Percentiles rank a stretch among this genome's conserved stretches.
phyloP scores from a whole-genome alignment of 2,888 invertebrate species.

The Perizoma flavofasciatum region DNA sequence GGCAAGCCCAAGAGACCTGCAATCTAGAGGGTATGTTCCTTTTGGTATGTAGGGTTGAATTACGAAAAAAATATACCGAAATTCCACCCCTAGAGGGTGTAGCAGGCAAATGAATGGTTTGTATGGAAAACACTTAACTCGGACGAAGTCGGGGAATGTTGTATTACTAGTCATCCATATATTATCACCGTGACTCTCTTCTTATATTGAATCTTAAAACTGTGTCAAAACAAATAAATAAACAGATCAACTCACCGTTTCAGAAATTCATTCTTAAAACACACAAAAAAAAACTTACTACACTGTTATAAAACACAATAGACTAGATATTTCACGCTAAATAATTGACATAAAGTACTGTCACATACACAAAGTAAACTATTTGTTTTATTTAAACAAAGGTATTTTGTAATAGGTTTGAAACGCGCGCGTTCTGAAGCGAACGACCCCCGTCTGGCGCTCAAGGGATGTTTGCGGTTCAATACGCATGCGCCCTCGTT shows the following conservation, averaged over 20 bases:
- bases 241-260: conserved; percentile 29
- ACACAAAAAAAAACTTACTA: conserved; percentile 15
- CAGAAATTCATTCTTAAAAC: conserved; percentile 23
- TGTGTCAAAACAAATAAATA: neutral
- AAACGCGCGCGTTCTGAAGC: conserved; percentile 31
- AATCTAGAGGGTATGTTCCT: too few relatives aligned
- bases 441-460: conserved; percentile 32
- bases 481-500: conserved; percentile 32
- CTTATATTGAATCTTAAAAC: too few relatives aligned
- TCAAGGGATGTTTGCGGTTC: conserved; percentile 27
- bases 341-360: conserved; percentile 31
- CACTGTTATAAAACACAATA: conserved; percentile 2
- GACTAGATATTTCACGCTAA: conserved; percentile 12
- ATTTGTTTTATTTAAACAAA: conserved; percentile 24
- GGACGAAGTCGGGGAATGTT: too few relatives aligned
- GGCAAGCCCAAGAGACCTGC: too few relatives aligned
- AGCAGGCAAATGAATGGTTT: too few relatives aligned
- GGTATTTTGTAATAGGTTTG: conserved; percentile 8
- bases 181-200: too few relatives aligned
- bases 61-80: too few relatives aligned
- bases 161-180: too few relatives aligned
- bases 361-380: conserved; percentile 24
- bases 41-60: too few relatives aligned
- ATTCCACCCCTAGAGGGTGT: too few relatives aligned
- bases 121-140: too few relatives aligned